Base-by-base conservation (phyloP, 2,797 vertebrate species). In the Mionectes olivaceus region DNA sequence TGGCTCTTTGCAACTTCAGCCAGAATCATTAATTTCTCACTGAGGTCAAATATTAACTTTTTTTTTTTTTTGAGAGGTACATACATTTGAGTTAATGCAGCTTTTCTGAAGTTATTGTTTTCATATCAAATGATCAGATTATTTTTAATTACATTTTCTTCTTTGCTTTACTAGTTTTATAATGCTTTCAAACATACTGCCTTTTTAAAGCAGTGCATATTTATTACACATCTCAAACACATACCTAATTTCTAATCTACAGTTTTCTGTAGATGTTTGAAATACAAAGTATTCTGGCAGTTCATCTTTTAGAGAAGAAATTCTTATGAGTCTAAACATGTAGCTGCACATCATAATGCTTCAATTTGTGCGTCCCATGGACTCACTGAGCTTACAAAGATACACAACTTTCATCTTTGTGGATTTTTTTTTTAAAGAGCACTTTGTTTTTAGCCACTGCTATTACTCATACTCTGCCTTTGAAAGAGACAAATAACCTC, bases 381-480 rank as follows among this genome's bases (percentile, higher is more conserved):
- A 61, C 44, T 87, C 56, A 24, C 0, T 55, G 41, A 83, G 33
- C 22, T 60, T 47, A 33, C 14, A 63, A 64, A 60, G 60, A 65
- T 43, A 39, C 3, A 35, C 21, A 83, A 65, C 33, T 47, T 81
- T 35, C 37, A 35, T 12, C 65, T 65, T 39, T 2, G 1, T 56
- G 43, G 19, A 49, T 56, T 46, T 57, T 69, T 55, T 89, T 81
- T 35, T 46, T 47, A 47, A 16, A 69, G 60, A 86, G 60, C n/a
- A 46, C 55, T 83, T 91, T 84, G 70, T 83, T 93, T 87, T 78
- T 83, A 83, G 93, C 83, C 74, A 83, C 59, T 94, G 84, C 22
- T 74, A 56, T 74, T 81, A 75, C 47, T 83, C 82, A 93, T 67
- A 91, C 81, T 75, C 85, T 84, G 85, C 33, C 67, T 67, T 81